Percentiles rank a stretch among this genome's conserved stretches.
phyloP scores from a whole-genome alignment of 2,113 vertebrate species.

The Onychostoma macrolepis region DNA sequence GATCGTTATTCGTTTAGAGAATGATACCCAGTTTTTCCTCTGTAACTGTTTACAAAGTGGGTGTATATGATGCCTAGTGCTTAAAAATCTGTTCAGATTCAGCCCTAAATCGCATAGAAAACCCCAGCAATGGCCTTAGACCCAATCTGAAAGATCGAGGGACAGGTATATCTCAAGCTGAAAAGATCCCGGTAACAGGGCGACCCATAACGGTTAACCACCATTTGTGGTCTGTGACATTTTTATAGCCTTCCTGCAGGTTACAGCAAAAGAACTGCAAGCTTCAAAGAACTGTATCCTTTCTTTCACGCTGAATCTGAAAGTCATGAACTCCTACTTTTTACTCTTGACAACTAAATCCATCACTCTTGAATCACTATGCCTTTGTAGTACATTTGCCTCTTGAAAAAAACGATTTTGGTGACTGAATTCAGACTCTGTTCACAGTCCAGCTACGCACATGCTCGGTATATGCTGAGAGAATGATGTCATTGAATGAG shows the following conservation, averaged over 20 bases:
- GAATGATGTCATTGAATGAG: slow-evolving; percentile 28
- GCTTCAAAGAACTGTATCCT: background rate
- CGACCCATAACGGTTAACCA: background rate
- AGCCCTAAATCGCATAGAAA: background rate
- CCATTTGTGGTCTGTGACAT: background rate
- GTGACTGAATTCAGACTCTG: background rate
- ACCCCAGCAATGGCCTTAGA: background rate
- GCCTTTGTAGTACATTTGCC: background rate
- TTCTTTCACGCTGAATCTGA: background rate
- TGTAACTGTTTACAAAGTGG: background rate
- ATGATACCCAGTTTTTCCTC: background rate
- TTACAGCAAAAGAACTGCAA: background rate
- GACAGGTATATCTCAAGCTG: background rate
- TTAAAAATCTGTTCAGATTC: too few relatives aligned
- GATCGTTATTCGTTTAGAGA: background rate
- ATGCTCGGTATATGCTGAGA: slow-evolving; percentile 14
- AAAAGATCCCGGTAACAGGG: background rate
- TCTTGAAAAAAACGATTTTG: slow-evolving; percentile 23
- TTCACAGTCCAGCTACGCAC: slow-evolving; percentile 18
- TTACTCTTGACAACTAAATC: background rate
- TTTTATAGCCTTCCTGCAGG: background rate
- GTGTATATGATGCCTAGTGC: too few relatives aligned
- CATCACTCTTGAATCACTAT: background rate
- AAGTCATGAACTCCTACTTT: background rate
- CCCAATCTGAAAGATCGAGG: background rate